Evolutionary conservation across 2,797 vertebrate species (phyloP).

Genomic region (Hypotaenidia philippensis): DNA sequence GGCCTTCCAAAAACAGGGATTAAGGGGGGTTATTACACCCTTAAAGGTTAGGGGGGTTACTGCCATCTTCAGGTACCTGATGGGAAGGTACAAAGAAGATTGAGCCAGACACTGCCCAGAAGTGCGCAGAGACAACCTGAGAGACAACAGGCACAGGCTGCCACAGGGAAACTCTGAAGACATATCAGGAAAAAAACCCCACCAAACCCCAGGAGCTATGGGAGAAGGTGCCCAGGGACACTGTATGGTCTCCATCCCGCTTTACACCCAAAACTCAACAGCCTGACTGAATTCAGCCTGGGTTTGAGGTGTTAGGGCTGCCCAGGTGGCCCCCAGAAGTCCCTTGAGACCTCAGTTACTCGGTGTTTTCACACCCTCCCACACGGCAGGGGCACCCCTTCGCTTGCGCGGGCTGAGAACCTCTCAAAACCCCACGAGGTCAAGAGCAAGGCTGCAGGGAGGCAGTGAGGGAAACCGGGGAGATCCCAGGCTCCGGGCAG

Average conservation of each 20-base stretch:
- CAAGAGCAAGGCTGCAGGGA: neutral
- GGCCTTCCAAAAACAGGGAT: neutral
- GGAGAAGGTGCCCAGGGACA: neutral
- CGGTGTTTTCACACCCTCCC: neutral
- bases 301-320: neutral
- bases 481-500: neutral
- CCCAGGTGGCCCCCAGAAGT: neutral
- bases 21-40: neutral
- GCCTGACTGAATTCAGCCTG: neutral
- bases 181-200: neutral
- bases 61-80: neutral
- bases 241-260: neutral
- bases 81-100: neutral
- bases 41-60: neutral
- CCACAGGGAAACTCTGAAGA: neutral
- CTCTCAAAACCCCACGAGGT: neutral
- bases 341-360: neutral
- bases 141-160: neutral
- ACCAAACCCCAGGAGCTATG: accelerated
- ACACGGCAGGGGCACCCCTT: neutral
- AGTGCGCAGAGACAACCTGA: neutral
- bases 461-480: neutral
- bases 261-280: neutral
- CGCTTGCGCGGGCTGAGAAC: accelerated
- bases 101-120: neutral